phyloP scores from a whole-genome alignment of 2,113 vertebrate species.

The Acanthochromis polyacanthus region DNA sequence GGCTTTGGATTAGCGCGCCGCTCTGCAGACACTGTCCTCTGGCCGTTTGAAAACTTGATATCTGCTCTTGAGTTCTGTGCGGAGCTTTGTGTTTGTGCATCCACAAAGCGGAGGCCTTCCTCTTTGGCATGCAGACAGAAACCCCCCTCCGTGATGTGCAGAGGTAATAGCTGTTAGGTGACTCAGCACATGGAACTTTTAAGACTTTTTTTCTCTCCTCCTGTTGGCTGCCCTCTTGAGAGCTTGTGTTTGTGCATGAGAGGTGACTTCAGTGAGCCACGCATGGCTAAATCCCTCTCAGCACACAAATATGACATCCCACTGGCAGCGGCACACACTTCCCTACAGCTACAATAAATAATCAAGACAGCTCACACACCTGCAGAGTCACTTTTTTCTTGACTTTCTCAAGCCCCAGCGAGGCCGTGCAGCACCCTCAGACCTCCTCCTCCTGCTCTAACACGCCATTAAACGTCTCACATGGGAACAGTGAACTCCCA shows the following conservation, averaged over 20 bases:
- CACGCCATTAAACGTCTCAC: slow-evolving; percentile 43
- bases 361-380: slow-evolving; percentile 53
- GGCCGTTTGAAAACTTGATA: slow-evolving; percentile 26
- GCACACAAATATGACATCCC: slow-evolving; percentile 83
- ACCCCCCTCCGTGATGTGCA: slow-evolving; percentile 17
- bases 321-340: slow-evolving; percentile 65
- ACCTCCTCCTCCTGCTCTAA: slow-evolving; percentile 5
- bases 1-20: slow-evolving; percentile 42
- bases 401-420: slow-evolving; percentile 3
- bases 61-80: slow-evolving; percentile 35
- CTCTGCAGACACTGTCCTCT: slow-evolving; percentile 14
- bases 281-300: slow-evolving; percentile 40
- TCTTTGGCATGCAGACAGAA: slow-evolving; percentile 15
- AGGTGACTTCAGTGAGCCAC: slow-evolving; percentile 33
- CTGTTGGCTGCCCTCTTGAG: slow-evolving; percentile 20
- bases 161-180: slow-evolving; percentile 56
- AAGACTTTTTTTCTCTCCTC: slow-evolving; percentile 33
- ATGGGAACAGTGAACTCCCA: slow-evolving; percentile 38
- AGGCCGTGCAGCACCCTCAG: slow-evolving; percentile 34
- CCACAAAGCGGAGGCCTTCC: slow-evolving; percentile 20
- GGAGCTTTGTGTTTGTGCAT: background rate
- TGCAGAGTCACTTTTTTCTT: slow-evolving; percentile 6
- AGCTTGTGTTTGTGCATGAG: slow-evolving; percentile 20
- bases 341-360: slow-evolving; percentile 60
- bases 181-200: slow-evolving; percentile 62